These are phyloP conservation scores for Periophthalmus modestus DNA, from an alignment of 2,113 vertebrate genomes.

Conservation along the genomic window DNA sequence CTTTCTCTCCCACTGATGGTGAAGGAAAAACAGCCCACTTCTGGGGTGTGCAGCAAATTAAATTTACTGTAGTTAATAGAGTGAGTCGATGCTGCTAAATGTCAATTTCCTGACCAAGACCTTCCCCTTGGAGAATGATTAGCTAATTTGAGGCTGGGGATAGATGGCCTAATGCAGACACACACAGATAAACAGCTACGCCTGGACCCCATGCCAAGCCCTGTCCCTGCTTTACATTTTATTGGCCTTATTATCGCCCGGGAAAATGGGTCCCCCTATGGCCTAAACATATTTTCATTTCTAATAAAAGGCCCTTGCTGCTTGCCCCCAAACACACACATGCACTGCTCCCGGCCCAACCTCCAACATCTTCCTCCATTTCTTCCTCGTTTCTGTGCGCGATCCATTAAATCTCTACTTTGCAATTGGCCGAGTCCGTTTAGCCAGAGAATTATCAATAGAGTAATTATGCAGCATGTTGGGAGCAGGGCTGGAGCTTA, in stretches of 20 bases:
- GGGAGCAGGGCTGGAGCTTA: conserved; percentile 76
- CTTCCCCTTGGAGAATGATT: conserved; percentile 83
- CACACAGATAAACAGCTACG: conserved; percentile 79
- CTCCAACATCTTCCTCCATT: conserved; percentile 45
- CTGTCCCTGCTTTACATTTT: conserved; percentile 79
- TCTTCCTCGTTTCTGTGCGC: conserved; percentile 60
- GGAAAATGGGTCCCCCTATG: conserved; percentile 79
- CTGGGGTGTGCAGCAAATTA: conserved; percentile 81
- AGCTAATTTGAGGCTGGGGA: conserved; percentile 78
- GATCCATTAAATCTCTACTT: conserved; percentile 77
- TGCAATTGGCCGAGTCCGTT: conserved; percentile 76
- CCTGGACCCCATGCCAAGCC: conserved; percentile 72
- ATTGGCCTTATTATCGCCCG: conserved; percentile 79
- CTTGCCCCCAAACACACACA: conserved; percentile 33
- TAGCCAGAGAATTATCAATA: conserved; percentile 83
- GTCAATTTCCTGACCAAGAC: conserved; percentile 84
- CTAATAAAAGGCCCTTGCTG: conserved; percentile 77
- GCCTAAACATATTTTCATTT: conserved; percentile 79
- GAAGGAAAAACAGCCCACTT: conserved; percentile 71
- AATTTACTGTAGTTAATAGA: conserved; percentile 85
- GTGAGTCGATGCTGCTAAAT: conserved; percentile 81
- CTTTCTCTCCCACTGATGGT: conserved; percentile 59
- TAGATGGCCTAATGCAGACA: conserved; percentile 80
- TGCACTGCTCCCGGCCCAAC: conserved; percentile 30
- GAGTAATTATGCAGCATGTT: conserved; percentile 83